Percentiles rank a stretch among this genome's conserved stretches.
phyloP scores from a whole-genome alignment of 2,797 vertebrate genomes.

The Acipenser oxyrinchus region DNA sequence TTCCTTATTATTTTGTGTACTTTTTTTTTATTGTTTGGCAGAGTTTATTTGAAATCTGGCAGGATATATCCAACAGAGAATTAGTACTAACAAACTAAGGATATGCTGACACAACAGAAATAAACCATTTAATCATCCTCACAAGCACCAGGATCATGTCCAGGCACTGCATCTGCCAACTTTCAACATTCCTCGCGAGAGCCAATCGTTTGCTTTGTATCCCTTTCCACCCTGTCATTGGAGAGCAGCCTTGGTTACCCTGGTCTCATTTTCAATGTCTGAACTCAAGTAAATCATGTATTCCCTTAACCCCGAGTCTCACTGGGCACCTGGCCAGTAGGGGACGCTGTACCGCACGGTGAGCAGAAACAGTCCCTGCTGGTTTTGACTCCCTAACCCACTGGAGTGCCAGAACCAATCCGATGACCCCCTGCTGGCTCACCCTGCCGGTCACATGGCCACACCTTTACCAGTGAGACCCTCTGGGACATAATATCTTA shows the following conservation, averaged over 20 bases:
- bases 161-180: slow-evolving; percentile 47
- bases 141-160: slow-evolving; percentile 50
- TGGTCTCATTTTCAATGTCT: slow-evolving; percentile 29
- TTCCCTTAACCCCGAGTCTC: neutral
- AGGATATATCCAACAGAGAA: slow-evolving; percentile 69
- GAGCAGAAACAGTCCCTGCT: too few relatives aligned
- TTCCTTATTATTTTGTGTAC: slow-evolving; percentile 56
- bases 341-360: too few relatives aligned
- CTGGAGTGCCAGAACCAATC: too few relatives aligned
- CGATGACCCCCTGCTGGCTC: too few relatives aligned
- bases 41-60: slow-evolving; percentile 68
- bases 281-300: slow-evolving; percentile 26
- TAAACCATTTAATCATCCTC: slow-evolving; percentile 69
- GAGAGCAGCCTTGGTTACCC: slow-evolving; percentile 32
- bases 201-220: slow-evolving; percentile 46
- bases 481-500: too few relatives aligned
- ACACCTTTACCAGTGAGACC: too few relatives aligned
- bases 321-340: too few relatives aligned
- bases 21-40: slow-evolving; percentile 71
- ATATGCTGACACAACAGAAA: slow-evolving; percentile 80
- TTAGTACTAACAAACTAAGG: slow-evolving; percentile 68
- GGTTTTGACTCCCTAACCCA: too few relatives aligned
- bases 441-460: too few relatives aligned
- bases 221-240: slow-evolving; percentile 55
- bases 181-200: slow-evolving; percentile 48